Evolutionary conservation across 2,113 vertebrate species (phyloP).

Genomic region (Channa argus): DNA sequence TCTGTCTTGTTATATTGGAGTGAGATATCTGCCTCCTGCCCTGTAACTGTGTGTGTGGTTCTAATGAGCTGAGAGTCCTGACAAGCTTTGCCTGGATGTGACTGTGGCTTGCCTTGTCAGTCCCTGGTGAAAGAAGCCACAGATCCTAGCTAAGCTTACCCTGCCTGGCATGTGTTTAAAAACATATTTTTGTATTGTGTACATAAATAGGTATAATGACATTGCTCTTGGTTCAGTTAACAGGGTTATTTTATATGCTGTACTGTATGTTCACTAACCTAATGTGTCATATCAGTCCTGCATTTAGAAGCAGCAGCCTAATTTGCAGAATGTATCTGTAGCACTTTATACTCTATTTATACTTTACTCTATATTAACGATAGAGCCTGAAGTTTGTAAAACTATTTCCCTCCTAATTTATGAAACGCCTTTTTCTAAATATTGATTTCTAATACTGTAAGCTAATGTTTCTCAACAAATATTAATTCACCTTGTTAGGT

Average conservation of each 20-base stretch:
- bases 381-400: too few species aligned
- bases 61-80: conserved; percentile 74
- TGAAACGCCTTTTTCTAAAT: too few species aligned
- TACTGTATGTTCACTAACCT: not conserved
- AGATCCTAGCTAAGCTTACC: conserved; percentile 26
- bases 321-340: too few species aligned
- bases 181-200: conserved; percentile 19
- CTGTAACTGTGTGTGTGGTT: conserved; percentile 54
- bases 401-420: too few species aligned
- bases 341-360: too few species aligned
- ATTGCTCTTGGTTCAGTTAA: conserved; percentile 18
- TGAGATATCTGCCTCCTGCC: conserved; percentile 74
- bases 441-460: too few species aligned
- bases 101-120: conserved; percentile 48
- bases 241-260: conserved; percentile 1
- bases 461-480: too few species aligned
- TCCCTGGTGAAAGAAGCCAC: conserved; percentile 48
- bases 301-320: not conserved
- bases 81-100: conserved; percentile 58
- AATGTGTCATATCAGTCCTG: not conserved
- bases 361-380: too few species aligned
- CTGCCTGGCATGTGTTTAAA: conserved; percentile 10
- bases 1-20: conserved; percentile 71
- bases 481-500: too few species aligned
- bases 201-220: conserved; percentile 28